Percentiles rank a stretch among this genome's conserved stretches.
These are phyloP conservation scores for Brachymystax lenok DNA, from an alignment of 2,797 vertebrate genomes.

Conservation along the genomic window DNA sequence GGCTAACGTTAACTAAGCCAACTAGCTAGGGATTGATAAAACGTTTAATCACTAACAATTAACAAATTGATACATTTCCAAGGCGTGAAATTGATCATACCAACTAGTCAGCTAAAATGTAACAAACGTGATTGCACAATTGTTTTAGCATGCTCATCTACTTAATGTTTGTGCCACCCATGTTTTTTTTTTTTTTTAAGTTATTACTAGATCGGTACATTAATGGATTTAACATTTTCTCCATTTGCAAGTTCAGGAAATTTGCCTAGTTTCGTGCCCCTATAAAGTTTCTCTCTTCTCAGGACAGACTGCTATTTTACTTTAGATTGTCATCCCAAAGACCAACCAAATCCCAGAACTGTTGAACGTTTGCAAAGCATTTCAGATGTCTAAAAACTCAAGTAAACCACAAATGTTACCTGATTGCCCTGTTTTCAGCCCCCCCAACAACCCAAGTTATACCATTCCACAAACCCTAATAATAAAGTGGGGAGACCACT, in stretches of 20 bases:
- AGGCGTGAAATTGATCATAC: not conserved
- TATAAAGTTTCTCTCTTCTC: not conserved
- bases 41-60: not conserved
- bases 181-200: not conserved
- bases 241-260: not conserved
- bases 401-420: conserved; percentile 69
- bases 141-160: not conserved
- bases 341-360: conserved; percentile 56
- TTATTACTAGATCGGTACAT: not conserved
- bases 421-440: conserved; percentile 52
- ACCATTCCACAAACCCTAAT: conserved; percentile 43
- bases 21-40: not conserved
- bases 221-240: not conserved
- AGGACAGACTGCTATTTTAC: conserved; percentile 8
- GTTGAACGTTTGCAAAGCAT: conserved; percentile 80
- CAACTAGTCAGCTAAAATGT: not conserved
- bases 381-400: conserved; percentile 62
- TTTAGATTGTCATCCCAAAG: conserved; percentile 51
- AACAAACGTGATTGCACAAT: not conserved
- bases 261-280: not conserved
- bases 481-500: conserved; percentile 40
- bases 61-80: not conserved
- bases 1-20: not conserved
- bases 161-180: not conserved
- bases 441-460: conserved; percentile 23